Base-by-base conservation (phyloP, 2,888 invertebrate species). In the Epiblema foenella region DNA sequence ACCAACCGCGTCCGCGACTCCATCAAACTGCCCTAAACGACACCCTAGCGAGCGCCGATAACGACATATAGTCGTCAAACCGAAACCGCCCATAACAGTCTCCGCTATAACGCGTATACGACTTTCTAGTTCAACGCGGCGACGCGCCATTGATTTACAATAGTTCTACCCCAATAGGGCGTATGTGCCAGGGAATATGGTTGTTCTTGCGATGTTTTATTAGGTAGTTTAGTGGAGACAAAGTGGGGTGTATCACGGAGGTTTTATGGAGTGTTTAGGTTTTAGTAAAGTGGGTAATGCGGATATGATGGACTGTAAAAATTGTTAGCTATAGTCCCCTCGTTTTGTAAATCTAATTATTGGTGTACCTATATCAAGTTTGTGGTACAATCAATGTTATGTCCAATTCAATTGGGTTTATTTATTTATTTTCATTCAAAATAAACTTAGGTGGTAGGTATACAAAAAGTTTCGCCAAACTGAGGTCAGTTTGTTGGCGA, bases 1-100 rank as follows among this genome's bases (percentile, higher is more conserved):
- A 37, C 64, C 64, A 37, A 3, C 0, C 56, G 18, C 29, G 67
- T 68, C 46, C 66, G 51, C 18, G 59, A 62, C 68, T 70, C 59
- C 37, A 70, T 66, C 59, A 70, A 70, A 70, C 15, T 18, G 59
- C 65, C 29, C 20, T 66, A 66, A 70, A 70, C 65, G 65, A 54
- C 65, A 58, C 70, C 65, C 70, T 54, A 59, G 52, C 33, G 64
- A 62, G 29, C 51, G 58, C 39, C 64, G 33, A 56, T 57, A 64
- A 42, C 56, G 33, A 58, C 17, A 18, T 18, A 20, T 20, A 18
- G 15, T 15, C 52, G 37, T 20, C 15, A 24, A 24, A 39, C 20
- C 39, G 20, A 64, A 64, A 39, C 37, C 12, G 20, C 52, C 12
- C 39, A 54, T 39, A 39, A 20, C 37, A 7, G 24, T 37, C 39